phyloP scores from a whole-genome alignment of 2,113 vertebrate genomes.

The Cacatua alba region DNA sequence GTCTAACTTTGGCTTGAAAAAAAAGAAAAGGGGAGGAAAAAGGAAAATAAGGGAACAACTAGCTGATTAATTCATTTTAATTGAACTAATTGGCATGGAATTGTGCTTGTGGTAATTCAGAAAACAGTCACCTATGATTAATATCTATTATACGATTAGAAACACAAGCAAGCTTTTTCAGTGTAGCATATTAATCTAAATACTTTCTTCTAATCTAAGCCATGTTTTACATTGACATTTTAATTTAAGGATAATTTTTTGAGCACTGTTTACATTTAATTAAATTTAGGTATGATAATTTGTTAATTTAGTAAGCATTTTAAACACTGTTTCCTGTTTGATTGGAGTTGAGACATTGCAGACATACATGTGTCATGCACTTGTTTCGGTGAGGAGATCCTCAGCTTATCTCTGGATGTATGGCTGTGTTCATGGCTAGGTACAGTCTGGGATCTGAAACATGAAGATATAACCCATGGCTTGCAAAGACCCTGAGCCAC shows the following conservation, averaged over 20 bases:
- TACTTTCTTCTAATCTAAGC: not conserved
- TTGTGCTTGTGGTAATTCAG: not conserved
- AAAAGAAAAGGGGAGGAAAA: not conserved
- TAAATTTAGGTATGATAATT: not conserved
- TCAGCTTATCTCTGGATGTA: not conserved
- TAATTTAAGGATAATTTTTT: not conserved
- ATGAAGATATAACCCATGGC: not conserved
- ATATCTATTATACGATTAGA: constrained; percentile 11
- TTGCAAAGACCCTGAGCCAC: not conserved
- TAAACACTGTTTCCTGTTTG: not conserved
- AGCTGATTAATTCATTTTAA: not conserved
- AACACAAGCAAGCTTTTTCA: not conserved
- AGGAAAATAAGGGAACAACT: not conserved
- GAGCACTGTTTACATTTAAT: not conserved
- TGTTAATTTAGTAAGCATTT: not conserved
- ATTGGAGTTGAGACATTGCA: not conserved
- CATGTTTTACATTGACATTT: not conserved
- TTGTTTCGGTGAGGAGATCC: not conserved
- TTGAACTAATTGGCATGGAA: constrained; percentile 15
- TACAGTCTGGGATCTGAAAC: not conserved
- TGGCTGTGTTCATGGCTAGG: not conserved
- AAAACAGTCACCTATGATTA: constrained; percentile 47
- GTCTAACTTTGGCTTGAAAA: not conserved
- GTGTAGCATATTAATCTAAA: not conserved
- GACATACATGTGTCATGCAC: not conserved